Evolutionary conservation across 2,888 invertebrate genomes (phyloP).

Genomic region (Camponotus fellah): DNA sequence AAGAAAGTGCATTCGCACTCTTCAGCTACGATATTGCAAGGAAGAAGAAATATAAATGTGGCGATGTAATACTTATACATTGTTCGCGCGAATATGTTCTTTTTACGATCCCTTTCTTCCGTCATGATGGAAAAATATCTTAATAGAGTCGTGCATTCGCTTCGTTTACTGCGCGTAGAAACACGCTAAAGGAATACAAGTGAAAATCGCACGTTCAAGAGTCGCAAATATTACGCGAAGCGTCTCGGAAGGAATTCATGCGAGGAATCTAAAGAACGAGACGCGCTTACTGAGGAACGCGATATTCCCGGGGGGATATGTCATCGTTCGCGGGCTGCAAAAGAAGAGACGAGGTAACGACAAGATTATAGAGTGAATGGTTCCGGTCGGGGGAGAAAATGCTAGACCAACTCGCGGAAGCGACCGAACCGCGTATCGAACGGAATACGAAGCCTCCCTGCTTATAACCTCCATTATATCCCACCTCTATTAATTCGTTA

Average conservation of each 20-base stretch:
- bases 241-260: conserved; percentile 45
- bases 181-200: conserved; percentile 30
- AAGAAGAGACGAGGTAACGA: conserved; percentile 57
- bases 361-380: conserved; percentile 55
- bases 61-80: neutral
- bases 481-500: conserved; percentile 42
- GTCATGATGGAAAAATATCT: conserved; percentile 19
- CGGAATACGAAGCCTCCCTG: neutral
- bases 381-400: conserved; percentile 43
- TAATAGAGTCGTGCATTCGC: conserved; percentile 31
- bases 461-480: conserved; percentile 34
- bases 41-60: neutral
- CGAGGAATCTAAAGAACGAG: conserved; percentile 42
- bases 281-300: conserved; percentile 45
- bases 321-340: conserved; percentile 45
- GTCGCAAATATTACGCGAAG: conserved; percentile 43
- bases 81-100: neutral
- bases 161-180: conserved; percentile 1
- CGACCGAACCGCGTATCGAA: conserved; percentile 47
- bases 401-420: conserved; percentile 46
- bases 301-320: conserved; percentile 52
- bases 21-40: neutral
- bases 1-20: conserved; percentile 10
- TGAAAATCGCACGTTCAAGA: conserved; percentile 45
- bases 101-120: neutral